Conservation (phyloP, 2,888 invertebrate species). For the Geophilus truncorum region DNA sequence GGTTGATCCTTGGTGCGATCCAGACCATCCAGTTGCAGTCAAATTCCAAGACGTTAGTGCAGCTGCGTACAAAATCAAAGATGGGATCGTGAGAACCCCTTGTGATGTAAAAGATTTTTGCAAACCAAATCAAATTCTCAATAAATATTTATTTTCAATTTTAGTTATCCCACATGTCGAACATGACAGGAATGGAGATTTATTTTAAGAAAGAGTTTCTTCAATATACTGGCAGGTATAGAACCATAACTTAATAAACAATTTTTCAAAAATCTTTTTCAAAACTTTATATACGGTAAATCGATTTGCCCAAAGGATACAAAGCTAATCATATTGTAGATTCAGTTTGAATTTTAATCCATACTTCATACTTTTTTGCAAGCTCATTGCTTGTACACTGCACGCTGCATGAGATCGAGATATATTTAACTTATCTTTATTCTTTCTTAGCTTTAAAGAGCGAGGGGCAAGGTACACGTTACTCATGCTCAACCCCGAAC, state of each 20-base stretch:
- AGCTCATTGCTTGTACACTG: no score
- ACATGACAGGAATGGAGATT: constrained; percentile 72
- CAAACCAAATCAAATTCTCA: no score
- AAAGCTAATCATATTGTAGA: no score
- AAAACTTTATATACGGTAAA: no score
- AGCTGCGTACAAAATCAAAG: constrained; percentile 80
- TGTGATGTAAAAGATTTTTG: constrained; percentile 63
- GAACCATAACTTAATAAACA: no score
- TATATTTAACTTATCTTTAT: no score
- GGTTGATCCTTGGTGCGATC: constrained; percentile 59
- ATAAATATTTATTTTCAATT: no score
- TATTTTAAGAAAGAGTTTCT: constrained; percentile 91
- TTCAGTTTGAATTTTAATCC: no score
- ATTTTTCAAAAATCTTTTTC: no score
- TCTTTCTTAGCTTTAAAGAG: constrained; percentile 95
- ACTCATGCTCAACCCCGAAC: constrained; percentile 65
- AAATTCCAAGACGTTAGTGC: constrained; percentile 81
- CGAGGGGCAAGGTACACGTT: constrained; percentile 85
- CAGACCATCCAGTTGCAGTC: constrained; percentile 63
- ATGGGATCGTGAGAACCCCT: constrained; percentile 75
- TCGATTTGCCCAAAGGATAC: no score
- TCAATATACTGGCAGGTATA: constrained; percentile 86
- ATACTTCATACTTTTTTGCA: no score
- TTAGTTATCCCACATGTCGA: constrained; percentile 78
- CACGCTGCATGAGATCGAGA: no score